phyloP scores from a whole-genome alignment of 1,140 invertebrate genomes.

The Coboldia fuscipes region DNA sequence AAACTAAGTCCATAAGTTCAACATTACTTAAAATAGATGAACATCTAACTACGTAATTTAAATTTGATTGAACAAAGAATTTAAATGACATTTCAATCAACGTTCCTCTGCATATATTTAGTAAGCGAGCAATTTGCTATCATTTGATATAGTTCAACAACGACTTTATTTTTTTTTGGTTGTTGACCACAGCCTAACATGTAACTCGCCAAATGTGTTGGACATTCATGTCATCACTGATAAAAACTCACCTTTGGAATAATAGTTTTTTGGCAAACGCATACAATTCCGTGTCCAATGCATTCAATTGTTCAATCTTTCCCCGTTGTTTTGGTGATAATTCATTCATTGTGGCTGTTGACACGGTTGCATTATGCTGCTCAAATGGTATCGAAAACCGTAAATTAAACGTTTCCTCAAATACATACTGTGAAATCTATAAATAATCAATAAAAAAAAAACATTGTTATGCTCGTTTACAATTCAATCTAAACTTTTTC shows the following conservation, averaged over 20 bases:
- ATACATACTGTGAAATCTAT: constrained; percentile 81
- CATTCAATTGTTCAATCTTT: constrained; percentile 60
- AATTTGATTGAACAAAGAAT: constrained; percentile 8
- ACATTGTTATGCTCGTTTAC: too few species aligned
- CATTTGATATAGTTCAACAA: too few species aligned
- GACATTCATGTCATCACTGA: too few species aligned
- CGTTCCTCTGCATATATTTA: too few species aligned
- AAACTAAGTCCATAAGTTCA: too few species aligned
- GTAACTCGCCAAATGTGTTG: too few species aligned
- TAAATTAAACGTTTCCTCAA: constrained; percentile 92
- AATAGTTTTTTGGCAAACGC: constrained; percentile 80
- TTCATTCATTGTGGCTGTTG: constrained; percentile 49
- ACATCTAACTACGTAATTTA: neutral
- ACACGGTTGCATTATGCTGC: constrained; percentile 75
- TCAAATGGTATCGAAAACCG: constrained; percentile 72
- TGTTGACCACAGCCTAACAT: too few species aligned
- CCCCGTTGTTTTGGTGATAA: constrained; percentile 48
- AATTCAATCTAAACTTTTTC: too few species aligned
- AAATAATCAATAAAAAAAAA: constrained; percentile 7
- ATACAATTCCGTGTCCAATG: constrained; percentile 83
- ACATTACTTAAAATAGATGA: too few species aligned
- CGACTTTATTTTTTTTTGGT: too few species aligned
- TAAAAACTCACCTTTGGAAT: constrained; percentile 37
- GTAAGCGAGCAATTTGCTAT: too few species aligned
- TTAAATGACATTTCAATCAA: too few species aligned